These are phyloP conservation scores for Argopecten irradians DNA, from an alignment of 1,140 invertebrate species.

Conservation along the genomic window DNA sequence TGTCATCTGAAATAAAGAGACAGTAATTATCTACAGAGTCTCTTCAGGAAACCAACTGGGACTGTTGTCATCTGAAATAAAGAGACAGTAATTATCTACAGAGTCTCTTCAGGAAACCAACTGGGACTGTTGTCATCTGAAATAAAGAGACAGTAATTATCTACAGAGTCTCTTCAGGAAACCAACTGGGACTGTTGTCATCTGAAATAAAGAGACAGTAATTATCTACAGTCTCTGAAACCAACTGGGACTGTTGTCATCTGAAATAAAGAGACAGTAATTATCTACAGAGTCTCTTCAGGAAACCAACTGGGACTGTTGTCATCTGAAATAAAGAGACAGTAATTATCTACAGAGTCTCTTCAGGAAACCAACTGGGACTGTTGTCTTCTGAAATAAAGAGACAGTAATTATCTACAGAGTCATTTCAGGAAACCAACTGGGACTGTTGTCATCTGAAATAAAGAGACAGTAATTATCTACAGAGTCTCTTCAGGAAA, in stretches of 20 bases:
- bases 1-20: constrained; percentile 59
- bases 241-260: neutral
- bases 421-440: neutral
- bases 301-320: neutral
- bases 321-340: neutral
- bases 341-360: constrained; percentile 50
- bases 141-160: neutral
- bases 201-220: constrained; percentile 51
- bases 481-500: neutral
- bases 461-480: neutral
- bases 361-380: constrained; percentile 69
- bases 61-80: no score
- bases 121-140: neutral
- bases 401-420: constrained; percentile 65
- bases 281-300: neutral
- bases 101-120: no score
- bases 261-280: neutral
- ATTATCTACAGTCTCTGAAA: neutral
- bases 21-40: neutral
- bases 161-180: no score
- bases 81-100: neutral
- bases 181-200: constrained; percentile 42
- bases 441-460: neutral
- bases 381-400: neutral
- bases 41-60: neutral